Evolutionary conservation across 23 tunicate species (phyloP).

Genomic region (Halocynthia aurantium): DNA sequence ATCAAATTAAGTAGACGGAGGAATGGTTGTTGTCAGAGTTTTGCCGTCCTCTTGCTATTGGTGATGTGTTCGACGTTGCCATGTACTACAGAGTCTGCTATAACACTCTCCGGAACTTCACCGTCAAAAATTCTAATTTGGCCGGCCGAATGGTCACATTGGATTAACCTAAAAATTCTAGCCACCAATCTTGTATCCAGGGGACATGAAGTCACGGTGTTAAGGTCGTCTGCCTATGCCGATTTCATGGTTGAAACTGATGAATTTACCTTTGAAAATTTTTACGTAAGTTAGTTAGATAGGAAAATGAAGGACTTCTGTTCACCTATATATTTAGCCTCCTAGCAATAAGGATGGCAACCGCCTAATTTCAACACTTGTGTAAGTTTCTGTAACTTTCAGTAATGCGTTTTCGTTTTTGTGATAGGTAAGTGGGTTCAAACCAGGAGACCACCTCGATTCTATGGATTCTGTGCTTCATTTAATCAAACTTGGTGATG

Average conservation of each 20-base stretch:
- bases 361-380: background rate
- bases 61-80: too few species aligned
- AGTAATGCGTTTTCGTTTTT: background rate
- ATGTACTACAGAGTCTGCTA: too few species aligned
- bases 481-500: conserved; percentile 18
- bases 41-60: too few species aligned
- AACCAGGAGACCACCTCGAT: conserved; percentile 19
- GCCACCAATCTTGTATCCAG: conserved; percentile 4
- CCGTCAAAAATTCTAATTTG: conserved; percentile 25
- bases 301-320: background rate
- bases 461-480: conserved; percentile 25
- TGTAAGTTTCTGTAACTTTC: background rate
- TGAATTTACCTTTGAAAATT: conserved; percentile 15
- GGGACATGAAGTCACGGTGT: conserved; percentile 19
- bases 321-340: too few species aligned
- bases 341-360: too few species aligned
- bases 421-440: background rate
- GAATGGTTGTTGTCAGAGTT: too few species aligned
- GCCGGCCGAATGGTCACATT: conserved; percentile 38
- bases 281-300: conserved; percentile 9
- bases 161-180: conserved; percentile 28
- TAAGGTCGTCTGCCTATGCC: conserved; percentile 24
- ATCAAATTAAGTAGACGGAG: too few species aligned
- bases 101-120: background rate
- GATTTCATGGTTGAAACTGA: conserved; percentile 24